Evolutionary conservation across 2,888 invertebrate species (phyloP).

Genomic region (Drosophila pseudotakahashii): DNA sequence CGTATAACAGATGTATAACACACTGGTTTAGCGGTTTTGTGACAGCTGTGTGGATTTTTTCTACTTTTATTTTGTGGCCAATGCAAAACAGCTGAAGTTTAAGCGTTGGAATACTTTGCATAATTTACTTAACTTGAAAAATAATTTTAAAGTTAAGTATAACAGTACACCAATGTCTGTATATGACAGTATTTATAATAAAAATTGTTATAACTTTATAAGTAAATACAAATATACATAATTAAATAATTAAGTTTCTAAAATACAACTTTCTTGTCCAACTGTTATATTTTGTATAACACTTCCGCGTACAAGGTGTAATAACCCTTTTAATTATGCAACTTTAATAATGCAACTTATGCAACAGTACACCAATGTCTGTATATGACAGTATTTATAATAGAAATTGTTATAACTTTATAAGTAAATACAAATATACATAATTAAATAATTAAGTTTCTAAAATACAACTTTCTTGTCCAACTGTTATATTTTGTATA

Average conservation of each 20-base stretch:
- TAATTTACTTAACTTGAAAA: neutral
- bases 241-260: neutral
- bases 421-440: too few relatives aligned
- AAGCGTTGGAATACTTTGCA: neutral
- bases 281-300: neutral
- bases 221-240: too few relatives aligned
- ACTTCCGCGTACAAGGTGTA: slow-evolving; percentile 3
- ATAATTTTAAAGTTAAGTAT: neutral
- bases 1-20: slow-evolving; percentile 27
- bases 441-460: neutral
- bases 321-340: neutral
- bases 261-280: neutral
- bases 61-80: neutral
- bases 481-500: neutral
- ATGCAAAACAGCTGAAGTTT: neutral
- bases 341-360: too few relatives aligned
- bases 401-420: too few relatives aligned
- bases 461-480: neutral
- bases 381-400: too few relatives aligned
- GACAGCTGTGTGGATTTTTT: neutral
- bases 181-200: too few relatives aligned
- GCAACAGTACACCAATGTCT: neutral
- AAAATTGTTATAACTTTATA: too few relatives aligned
- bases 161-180: neutral
- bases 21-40: neutral